Percentiles rank a stretch among this genome's conserved stretches.
These are phyloP conservation scores for Hirundichthys speculiger DNA, from an alignment of 2,113 vertebrate genomes.

Conservation along the genomic window DNA sequence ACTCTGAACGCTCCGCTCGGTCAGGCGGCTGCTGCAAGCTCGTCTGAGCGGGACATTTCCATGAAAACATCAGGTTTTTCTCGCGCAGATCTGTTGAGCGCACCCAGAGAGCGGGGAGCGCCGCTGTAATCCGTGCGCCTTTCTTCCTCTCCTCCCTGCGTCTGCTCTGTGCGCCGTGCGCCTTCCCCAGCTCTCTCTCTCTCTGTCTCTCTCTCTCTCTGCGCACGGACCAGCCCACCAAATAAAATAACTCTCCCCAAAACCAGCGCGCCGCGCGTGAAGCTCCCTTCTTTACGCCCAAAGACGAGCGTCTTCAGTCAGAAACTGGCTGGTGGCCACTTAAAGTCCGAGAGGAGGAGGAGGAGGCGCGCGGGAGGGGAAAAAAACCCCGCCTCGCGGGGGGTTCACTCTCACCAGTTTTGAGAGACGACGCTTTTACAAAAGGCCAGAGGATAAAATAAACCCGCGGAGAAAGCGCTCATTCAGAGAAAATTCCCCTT, in stretches of 20 bases:
- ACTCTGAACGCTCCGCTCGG: constrained; percentile 25
- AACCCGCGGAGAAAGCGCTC: constrained; percentile 51
- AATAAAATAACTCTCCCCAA: constrained; percentile 78
- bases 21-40: constrained; percentile 45
- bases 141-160: constrained; percentile 53
- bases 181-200: constrained; percentile 30
- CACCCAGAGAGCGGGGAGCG: constrained; percentile 49
- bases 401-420: constrained; percentile 69
- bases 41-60: constrained; percentile 25
- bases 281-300: constrained; percentile 62
- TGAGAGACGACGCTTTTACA: constrained; percentile 64
- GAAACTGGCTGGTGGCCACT: constrained; percentile 80
- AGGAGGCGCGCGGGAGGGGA: constrained; percentile 47
- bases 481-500: constrained; percentile 24
- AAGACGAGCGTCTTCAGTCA: constrained; percentile 87
- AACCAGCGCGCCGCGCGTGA: constrained; percentile 27
- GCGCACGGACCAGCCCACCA: constrained; percentile 76
- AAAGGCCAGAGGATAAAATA: constrained; percentile 72
- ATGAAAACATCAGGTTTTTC: constrained; percentile 24
- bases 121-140: constrained; percentile 58
- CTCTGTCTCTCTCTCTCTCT: constrained; percentile 65
- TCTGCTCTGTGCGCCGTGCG: constrained; percentile 59
- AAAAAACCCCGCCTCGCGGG: constrained; percentile 50
- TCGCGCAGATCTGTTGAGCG: constrained; percentile 55
- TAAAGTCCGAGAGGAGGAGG: constrained; percentile 56